phyloP scores from a whole-genome alignment of 2,113 vertebrate species.

The Chaetodon auriga region DNA sequence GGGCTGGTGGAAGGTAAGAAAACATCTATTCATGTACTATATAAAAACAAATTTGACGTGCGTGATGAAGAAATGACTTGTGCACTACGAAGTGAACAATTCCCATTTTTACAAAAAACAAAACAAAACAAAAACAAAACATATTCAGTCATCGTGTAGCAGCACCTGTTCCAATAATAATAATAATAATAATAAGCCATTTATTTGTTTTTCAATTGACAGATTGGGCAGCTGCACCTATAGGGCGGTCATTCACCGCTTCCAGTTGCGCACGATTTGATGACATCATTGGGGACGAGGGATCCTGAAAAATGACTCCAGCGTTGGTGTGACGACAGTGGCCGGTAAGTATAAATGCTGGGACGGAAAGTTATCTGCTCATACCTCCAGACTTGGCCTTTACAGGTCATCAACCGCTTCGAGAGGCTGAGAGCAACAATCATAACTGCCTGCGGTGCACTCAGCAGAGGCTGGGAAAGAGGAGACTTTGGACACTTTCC shows the following conservation, averaged over 20 bases:
- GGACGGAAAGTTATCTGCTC: constrained; percentile 67
- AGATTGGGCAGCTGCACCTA: constrained; percentile 52
- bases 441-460: constrained; percentile 12
- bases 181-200: not conserved
- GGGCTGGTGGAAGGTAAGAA: too few relatives aligned
- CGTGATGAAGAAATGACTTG: not conserved
- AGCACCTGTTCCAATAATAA: not conserved
- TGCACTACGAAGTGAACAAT: not conserved
- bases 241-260: constrained; percentile 31
- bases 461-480: constrained; percentile 23
- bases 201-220: constrained; percentile 47
- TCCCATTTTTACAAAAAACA: constrained; percentile 6
- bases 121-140: not conserved
- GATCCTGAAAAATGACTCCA: constrained; percentile 80
- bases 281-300: constrained; percentile 81
- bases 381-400: constrained; percentile 75
- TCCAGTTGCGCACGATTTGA: constrained; percentile 75
- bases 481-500: constrained; percentile 30
- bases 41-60: too few relatives aligned
- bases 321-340: constrained; percentile 82
- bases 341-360: constrained; percentile 79
- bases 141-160: not conserved
- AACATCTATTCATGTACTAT: too few relatives aligned
- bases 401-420: constrained; percentile 62
- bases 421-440: constrained; percentile 39